Percentiles rank a stretch among this genome's conserved stretches.
Evolutionary conservation across 2,797 vertebrate species (phyloP).

Genomic region (Myiothlypis chrysogaster): DNA sequence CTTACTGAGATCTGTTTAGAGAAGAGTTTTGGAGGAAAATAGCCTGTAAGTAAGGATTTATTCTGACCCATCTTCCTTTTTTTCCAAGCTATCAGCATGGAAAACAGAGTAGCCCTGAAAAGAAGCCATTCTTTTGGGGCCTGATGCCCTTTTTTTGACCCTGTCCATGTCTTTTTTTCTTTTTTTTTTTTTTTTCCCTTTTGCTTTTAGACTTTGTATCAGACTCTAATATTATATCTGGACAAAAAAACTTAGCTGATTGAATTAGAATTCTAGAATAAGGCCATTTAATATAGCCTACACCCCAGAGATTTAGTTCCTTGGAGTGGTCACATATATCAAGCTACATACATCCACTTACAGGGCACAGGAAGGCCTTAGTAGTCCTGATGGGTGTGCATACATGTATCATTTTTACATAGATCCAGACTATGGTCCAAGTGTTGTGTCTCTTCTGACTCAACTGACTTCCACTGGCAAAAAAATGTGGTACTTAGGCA

Average conservation of each 20-base stretch:
- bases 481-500: background rate
- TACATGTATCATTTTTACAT: background rate
- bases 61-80: background rate
- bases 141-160: background rate
- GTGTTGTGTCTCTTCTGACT: background rate
- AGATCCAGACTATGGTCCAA: background rate
- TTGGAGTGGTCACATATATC: background rate
- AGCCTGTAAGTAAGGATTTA: background rate
- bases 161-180: no score
- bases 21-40: background rate
- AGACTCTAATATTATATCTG: background rate
- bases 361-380: background rate
- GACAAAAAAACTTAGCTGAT: background rate
- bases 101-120: background rate
- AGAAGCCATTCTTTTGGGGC: background rate
- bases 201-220: background rate
- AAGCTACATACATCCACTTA: background rate
- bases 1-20: background rate
- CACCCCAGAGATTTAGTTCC: accelerated
- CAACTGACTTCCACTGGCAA: background rate
- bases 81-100: background rate
- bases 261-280: background rate
- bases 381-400: background rate
- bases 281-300: background rate
- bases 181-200: background rate